phyloP scores from a whole-genome alignment of 2,888 invertebrate genomes.

The Lasioglossum pauxillum region DNA sequence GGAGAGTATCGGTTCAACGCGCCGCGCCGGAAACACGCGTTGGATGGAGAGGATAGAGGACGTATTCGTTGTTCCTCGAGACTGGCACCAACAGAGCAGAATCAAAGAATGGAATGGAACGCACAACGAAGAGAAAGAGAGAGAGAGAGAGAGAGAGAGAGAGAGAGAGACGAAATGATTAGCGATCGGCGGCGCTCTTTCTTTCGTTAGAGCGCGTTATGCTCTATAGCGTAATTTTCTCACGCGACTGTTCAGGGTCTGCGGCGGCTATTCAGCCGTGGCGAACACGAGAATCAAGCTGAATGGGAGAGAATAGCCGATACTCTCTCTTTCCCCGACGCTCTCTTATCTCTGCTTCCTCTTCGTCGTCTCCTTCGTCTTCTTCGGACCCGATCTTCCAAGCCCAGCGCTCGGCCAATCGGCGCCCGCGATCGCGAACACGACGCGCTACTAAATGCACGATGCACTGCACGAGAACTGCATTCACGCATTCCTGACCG shows the following conservation, averaged over 20 bases:
- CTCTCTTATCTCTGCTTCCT: neutral
- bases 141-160: no score
- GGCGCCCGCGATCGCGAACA: constrained; percentile 45
- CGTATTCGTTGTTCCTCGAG: neutral
- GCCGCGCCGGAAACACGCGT: constrained; percentile 27
- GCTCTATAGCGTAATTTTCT: constrained; percentile 16
- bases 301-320: constrained; percentile 79
- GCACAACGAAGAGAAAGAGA: neutral
- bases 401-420: constrained; percentile 53
- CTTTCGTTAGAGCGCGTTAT: neutral
- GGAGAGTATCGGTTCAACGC: constrained; percentile 37
- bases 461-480: constrained; percentile 35
- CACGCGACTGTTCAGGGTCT: constrained; percentile 20
- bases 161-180: neutral
- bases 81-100: neutral
- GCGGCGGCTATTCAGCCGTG: neutral
- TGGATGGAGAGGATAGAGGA: neutral
- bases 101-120: neutral
- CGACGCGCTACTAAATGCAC: constrained; percentile 52
- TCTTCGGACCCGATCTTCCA: neutral
- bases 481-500: constrained; percentile 59
- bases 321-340: constrained; percentile 51
- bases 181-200: neutral
- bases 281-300: constrained; percentile 60
- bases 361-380: neutral